Evolutionary conservation across 2,113 vertebrate species (phyloP).

Genomic region (Oreotragus oreotragus): DNA sequence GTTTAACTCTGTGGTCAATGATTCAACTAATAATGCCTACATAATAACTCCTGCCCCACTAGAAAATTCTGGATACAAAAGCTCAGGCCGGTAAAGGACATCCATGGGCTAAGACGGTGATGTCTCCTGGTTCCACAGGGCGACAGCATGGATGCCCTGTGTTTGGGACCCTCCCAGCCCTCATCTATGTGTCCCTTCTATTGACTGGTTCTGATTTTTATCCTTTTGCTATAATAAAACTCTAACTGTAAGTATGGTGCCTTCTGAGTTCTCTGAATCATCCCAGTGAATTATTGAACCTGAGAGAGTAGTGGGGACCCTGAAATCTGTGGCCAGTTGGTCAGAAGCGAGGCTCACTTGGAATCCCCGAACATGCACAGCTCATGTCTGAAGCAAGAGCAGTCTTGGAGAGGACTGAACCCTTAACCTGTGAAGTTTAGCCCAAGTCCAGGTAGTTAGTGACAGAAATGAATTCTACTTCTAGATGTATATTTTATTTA

Average conservation of each 20-base stretch:
- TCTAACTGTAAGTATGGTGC: not conserved
- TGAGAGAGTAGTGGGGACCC: not conserved
- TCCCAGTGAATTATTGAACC: not conserved
- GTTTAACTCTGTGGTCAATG: not conserved
- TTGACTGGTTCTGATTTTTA: not conserved
- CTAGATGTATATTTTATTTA: not conserved
- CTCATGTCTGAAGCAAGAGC: not conserved
- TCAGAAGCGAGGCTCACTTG: not conserved
- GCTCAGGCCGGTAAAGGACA: not conserved
- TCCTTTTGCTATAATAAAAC: not conserved
- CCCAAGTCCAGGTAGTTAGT: not conserved
- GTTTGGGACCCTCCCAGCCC: not conserved
- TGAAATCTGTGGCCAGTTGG: not conserved
- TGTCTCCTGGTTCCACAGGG: fast-evolving
- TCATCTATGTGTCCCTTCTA: not conserved
- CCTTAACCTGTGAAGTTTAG: not conserved
- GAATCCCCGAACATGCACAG: not conserved
- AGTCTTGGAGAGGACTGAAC: not conserved
- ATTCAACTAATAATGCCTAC: not conserved
- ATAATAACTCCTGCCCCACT: not conserved
- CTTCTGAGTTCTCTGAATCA: not conserved
- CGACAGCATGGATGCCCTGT: not conserved
- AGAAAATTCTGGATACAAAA: not conserved
- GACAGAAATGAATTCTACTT: not conserved
- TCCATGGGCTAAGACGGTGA: not conserved